Conservation (phyloP, 2,113 vertebrate species). For the Rhineura floridana region DNA sequence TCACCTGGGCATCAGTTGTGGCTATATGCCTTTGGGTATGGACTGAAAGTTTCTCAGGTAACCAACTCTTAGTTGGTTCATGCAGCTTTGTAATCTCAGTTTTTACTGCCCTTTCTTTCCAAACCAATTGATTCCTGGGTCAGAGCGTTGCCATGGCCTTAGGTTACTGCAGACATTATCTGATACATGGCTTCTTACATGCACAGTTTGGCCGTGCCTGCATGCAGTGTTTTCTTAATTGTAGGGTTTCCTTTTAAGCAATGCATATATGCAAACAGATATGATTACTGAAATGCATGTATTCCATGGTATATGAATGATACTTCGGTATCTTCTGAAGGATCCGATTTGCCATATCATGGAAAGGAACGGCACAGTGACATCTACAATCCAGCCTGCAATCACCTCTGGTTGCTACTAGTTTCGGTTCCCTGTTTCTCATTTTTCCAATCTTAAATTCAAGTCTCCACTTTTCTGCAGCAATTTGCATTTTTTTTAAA, state of each 20-base stretch:
- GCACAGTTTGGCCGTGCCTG: not conserved
- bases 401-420: not conserved
- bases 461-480: too few species aligned
- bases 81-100: not conserved
- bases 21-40: not conserved
- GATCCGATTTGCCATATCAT: not conserved
- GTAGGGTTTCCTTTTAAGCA: not conserved
- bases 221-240: not conserved
- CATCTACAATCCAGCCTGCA: not conserved
- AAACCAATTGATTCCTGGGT: not conserved
- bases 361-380: not conserved
- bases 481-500: too few species aligned
- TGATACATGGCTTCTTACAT: not conserved
- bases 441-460: too few species aligned
- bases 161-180: not conserved
- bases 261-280: not conserved
- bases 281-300: too few species aligned
- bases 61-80: not conserved
- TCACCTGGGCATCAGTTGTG: not conserved
- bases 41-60: not conserved
- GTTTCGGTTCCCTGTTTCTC: too few species aligned
- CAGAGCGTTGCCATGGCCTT: not conserved
- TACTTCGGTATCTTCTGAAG: not conserved
- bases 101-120: not conserved
- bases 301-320: not conserved